Percentiles rank a stretch among this genome's conserved stretches.
These are phyloP conservation scores for Agonopterix heracliana DNA, from an alignment of 2,888 invertebrate genomes.

Conservation along the genomic window DNA sequence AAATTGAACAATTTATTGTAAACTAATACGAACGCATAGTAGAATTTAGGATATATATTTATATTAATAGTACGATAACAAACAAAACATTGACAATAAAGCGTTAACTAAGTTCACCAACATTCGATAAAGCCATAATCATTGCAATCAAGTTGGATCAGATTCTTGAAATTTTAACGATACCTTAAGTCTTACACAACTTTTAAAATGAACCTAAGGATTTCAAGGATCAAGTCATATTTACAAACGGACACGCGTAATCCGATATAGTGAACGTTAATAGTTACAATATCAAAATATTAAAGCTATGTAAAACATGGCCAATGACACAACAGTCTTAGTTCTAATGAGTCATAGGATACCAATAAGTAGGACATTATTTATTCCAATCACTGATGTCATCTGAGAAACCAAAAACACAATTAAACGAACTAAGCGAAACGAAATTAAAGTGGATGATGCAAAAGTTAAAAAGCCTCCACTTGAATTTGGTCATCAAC, in stretches of 20 bases:
- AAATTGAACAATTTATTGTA: constrained; percentile 72
- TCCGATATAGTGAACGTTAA: constrained; percentile 32
- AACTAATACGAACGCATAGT: constrained; percentile 74
- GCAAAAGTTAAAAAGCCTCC: too few relatives aligned
- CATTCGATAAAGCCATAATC: constrained; percentile 63
- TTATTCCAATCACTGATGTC: constrained; percentile 17
- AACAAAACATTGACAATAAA: constrained; percentile 70
- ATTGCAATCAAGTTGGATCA: constrained; percentile 37
- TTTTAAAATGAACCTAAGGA: too few relatives aligned
- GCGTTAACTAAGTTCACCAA: constrained; percentile 67
- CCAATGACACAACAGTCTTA: constrained; percentile 62
- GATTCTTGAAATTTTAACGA: constrained; percentile 1
- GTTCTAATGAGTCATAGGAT: constrained; percentile 28
- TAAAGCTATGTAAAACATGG: constrained; percentile 69
- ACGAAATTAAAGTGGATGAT: too few relatives aligned
- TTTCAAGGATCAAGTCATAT: constrained; percentile 23
- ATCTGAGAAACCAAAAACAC: too few relatives aligned
- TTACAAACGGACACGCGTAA: constrained; percentile 41
- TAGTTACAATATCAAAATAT: constrained; percentile 52
- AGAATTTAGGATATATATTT: constrained; percentile 74
- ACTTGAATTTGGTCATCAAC: too few relatives aligned
- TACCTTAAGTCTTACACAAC: background rate
- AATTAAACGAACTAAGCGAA: too few relatives aligned
- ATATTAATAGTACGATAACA: constrained; percentile 67
- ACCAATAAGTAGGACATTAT: constrained; percentile 6